Conservation (phyloP, 2,797 vertebrate genomes). For the Acanthurus tractus region DNA sequence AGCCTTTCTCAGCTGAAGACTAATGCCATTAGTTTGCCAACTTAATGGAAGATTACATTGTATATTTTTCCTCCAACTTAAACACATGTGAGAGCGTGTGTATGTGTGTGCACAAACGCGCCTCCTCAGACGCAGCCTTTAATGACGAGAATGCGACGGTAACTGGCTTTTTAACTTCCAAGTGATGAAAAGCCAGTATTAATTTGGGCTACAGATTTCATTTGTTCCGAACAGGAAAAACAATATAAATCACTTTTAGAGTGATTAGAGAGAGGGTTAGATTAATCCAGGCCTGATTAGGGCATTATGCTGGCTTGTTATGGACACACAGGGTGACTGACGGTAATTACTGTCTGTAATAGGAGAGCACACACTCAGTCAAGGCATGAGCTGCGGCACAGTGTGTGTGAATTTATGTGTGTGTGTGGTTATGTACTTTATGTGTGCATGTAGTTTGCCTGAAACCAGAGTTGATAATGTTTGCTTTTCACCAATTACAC, state of each 20-base stretch:
- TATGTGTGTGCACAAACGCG: constrained; percentile 41
- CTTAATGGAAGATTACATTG: constrained; percentile 86
- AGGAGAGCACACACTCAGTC: constrained; percentile 91
- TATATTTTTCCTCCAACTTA: constrained; percentile 66
- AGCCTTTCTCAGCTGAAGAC: constrained; percentile 64
- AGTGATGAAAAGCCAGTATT: constrained; percentile 99
- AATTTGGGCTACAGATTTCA: constrained; percentile 99
- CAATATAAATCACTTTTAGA: constrained; percentile 99
- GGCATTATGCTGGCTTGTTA: constrained; percentile 99
- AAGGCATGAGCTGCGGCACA: constrained; percentile 70
- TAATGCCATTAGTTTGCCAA: constrained; percentile 79
- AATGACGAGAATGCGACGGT: constrained; percentile 95
- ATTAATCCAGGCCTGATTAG: constrained; percentile 99
- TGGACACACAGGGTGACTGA: constrained; percentile 99
- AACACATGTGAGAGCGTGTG: constrained; percentile 63
- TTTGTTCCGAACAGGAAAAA: constrained; percentile 99
- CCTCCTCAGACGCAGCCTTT: constrained; percentile 87
- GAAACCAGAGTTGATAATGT: constrained; percentile 68
- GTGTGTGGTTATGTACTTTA: constrained; percentile 48
- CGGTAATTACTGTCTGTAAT: constrained; percentile 99
- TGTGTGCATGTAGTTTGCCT: constrained; percentile 45
- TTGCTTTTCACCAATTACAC: constrained; percentile 71
- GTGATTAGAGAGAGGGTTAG: constrained; percentile 99
- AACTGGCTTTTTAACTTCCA: constrained; percentile 97
- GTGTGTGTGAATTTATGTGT: constrained; percentile 58